Evolutionary conservation across 2,113 vertebrate genomes (phyloP).

Genomic region (Sapajus apella): DNA sequence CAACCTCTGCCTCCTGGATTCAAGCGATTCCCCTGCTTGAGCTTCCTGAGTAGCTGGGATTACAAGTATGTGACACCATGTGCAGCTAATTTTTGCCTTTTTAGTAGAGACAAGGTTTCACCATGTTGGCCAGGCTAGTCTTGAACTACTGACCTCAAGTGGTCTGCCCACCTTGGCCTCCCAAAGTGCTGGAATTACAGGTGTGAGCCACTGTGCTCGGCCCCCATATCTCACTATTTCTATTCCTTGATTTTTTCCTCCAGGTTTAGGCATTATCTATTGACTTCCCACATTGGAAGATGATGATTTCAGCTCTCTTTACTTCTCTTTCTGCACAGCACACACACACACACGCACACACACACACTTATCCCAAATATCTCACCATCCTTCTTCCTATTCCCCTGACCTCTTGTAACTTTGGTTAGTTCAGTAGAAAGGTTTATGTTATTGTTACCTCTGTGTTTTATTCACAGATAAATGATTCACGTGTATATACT

Average conservation of each 20-base stretch:
- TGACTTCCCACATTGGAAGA: neutral
- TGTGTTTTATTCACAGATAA: neutral
- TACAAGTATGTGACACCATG: too few species aligned
- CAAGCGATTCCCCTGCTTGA: too few species aligned
- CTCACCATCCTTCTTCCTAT: neutral
- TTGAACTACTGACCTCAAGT: too few species aligned
- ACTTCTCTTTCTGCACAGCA: neutral
- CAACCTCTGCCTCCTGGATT: too few species aligned
- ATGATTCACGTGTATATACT: neutral
- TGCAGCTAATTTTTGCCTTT: too few species aligned
- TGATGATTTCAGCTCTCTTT: neutral
- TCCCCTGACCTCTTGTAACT: neutral
- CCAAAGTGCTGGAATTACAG: too few species aligned
- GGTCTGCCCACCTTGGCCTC: too few species aligned
- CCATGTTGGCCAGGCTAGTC: too few species aligned
- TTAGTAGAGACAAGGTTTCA: too few species aligned
- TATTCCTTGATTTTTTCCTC: neutral
- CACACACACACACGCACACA: too few species aligned
- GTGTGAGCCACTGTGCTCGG: rapidly evolving
- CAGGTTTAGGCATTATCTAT: neutral
- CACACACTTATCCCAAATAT: too few species aligned
- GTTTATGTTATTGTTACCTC: neutral
- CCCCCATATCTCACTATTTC: neutral
- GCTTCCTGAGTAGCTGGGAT: too few species aligned
- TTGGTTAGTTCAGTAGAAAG: neutral